Conservation (phyloP, 2,797 vertebrate species). For the Benthosema pterotum region DNA sequence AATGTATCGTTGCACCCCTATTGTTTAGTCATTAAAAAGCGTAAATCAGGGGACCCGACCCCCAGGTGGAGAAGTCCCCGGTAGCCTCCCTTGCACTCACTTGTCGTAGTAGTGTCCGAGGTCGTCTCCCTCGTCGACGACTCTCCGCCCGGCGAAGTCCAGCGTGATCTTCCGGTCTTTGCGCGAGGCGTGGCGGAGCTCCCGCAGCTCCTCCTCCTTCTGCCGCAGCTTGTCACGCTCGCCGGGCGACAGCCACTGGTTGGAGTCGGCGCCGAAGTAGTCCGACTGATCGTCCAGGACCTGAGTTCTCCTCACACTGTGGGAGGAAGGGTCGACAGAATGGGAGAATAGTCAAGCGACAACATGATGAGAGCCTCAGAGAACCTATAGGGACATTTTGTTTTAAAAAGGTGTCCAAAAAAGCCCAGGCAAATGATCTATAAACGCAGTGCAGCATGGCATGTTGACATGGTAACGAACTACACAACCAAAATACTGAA, state of each 20-base stretch:
- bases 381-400: too few species aligned
- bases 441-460: too few species aligned
- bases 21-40: too few species aligned
- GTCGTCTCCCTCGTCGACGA: constrained; percentile 84
- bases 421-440: too few species aligned
- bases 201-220: constrained; percentile 88
- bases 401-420: too few species aligned
- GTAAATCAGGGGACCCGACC: too few species aligned
- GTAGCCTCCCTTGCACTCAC: constrained; percentile 62
- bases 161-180: constrained; percentile 90
- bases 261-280: constrained; percentile 94
- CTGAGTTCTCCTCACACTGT: constrained; percentile 92
- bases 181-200: constrained; percentile 89
- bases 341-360: too few species aligned
- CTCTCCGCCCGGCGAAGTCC: constrained; percentile 93
- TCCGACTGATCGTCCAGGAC: constrained; percentile 97
- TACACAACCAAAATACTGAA: too few species aligned
- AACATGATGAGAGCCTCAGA: too few species aligned
- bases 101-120: constrained; percentile 88
- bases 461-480: too few species aligned
- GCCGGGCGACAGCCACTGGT: constrained; percentile 92
- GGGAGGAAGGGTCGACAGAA: not conserved
- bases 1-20: too few species aligned
- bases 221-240: constrained; percentile 88
- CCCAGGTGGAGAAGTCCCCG: too few species aligned